A percentile compares a stretch with the other conserved stretches of the same genome.
phyloP scores from a whole-genome alignment of 37 sponge, comb jelly and placozoan species.

The Haliclona indistincta region DNA sequence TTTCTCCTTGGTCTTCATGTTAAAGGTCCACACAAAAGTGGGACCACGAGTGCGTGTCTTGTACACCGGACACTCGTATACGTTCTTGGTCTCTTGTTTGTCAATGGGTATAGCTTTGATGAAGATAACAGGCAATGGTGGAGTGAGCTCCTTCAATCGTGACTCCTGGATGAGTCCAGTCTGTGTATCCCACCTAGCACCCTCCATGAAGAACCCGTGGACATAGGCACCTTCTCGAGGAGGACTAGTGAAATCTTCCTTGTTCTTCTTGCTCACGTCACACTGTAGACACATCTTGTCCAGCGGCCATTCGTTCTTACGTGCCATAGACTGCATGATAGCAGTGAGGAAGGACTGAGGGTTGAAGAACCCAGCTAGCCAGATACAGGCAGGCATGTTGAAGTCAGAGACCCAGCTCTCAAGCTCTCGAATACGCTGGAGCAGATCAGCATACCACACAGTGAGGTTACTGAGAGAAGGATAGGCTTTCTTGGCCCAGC shows the following conservation, averaged over 20 bases:
- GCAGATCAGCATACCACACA: constrained; percentile 91
- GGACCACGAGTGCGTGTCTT: constrained; percentile 95
- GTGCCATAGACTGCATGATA: constrained; percentile 98
- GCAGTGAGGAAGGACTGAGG: constrained; percentile 99
- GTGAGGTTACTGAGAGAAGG: constrained; percentile 86
- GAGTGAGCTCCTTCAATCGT: constrained; percentile 93
- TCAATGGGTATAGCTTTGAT: constrained; percentile 95
- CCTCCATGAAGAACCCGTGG: constrained; percentile 98
- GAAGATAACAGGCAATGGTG: constrained; percentile 94
- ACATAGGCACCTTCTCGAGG: constrained; percentile 98
- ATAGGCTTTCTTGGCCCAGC: constrained; percentile 91
- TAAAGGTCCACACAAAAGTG: constrained; percentile 99
- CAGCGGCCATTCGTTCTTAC: constrained; percentile 99
- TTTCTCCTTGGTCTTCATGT: constrained; percentile 98
- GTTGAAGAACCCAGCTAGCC: constrained; percentile 99
- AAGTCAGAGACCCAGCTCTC: constrained; percentile 97
- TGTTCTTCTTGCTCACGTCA: constrained; percentile 94
- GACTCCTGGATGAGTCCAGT: constrained; percentile 95
- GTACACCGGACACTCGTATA: constrained; percentile 99
- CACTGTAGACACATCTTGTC: constrained; percentile 99
- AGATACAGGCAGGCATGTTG: constrained; percentile 93
- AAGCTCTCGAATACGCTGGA: constrained; percentile 88
- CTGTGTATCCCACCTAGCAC: constrained; percentile 92
- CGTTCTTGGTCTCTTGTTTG: constrained; percentile 94
- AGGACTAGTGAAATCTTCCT: constrained; percentile 94